Percentiles rank a stretch among this genome's conserved stretches.
Evolutionary conservation across 2,113 vertebrate genomes (phyloP).

Genomic region (Platichthys stellatus): DNA sequence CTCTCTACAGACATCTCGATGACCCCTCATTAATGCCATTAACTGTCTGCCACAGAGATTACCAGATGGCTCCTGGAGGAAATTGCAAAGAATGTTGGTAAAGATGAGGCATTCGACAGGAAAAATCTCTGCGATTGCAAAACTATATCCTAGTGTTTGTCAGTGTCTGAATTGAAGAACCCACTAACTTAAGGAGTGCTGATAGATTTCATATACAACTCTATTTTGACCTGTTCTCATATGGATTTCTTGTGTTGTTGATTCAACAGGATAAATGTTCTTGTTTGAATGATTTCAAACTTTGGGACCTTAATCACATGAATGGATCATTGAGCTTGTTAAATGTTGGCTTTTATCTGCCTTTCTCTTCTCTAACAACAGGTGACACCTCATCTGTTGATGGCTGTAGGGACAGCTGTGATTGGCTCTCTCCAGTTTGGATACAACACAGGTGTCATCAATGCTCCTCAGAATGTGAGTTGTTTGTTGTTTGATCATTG

Average conservation of each 20-base stretch:
- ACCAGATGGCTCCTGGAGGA: no score
- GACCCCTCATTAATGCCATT: no score
- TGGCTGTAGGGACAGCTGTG: slow-evolving; percentile 72
- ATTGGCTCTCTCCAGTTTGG: slow-evolving; percentile 77
- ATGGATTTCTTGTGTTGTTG: no score
- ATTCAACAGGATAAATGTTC: neutral
- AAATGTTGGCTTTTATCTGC: no score
- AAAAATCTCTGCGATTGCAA: no score
- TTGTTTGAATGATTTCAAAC: neutral
- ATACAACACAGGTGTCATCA: slow-evolving; percentile 78
- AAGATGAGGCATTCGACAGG: no score
- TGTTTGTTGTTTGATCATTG: neutral
- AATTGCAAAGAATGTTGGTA: no score
- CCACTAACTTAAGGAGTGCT: neutral
- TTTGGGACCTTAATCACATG: no score
- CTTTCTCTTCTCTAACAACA: slow-evolving; percentile 10
- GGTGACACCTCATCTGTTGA: slow-evolving; percentile 68
- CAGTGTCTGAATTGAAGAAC: neutral
- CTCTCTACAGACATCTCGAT: no score
- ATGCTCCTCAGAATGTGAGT: slow-evolving; percentile 75
- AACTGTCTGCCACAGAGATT: no score
- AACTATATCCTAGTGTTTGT: neutral
- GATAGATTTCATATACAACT: neutral
- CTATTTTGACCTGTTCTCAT: neutral
- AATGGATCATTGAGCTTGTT: no score